These are phyloP conservation scores for Urocitellus parryii DNA, from an alignment of 2,113 vertebrate genomes.

Conservation along the genomic window DNA sequence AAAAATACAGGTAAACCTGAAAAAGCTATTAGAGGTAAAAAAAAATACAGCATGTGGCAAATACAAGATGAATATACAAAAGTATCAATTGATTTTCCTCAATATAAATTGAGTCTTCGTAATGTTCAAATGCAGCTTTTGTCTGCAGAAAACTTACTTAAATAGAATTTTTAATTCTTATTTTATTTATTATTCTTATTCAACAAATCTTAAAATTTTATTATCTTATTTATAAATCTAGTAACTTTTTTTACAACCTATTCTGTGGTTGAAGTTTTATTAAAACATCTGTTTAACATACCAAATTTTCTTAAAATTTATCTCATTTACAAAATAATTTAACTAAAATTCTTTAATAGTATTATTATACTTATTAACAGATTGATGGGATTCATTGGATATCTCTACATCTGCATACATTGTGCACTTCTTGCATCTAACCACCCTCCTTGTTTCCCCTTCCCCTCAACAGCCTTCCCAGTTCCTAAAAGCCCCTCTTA, in stretches of 20 bases:
- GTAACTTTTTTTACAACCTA: not conserved
- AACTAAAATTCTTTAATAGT: not conserved
- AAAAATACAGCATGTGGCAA: not conserved
- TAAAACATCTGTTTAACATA: not conserved
- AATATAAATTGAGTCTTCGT: not conserved
- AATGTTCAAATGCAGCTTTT: not conserved
- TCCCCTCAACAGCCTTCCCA: not conserved
- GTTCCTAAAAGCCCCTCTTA: not conserved
- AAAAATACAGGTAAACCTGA: not conserved
- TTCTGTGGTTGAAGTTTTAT: not conserved
- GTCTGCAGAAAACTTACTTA: not conserved
- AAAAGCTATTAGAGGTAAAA: not conserved
- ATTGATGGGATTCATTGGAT: too few relatives aligned
- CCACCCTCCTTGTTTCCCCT: not conserved
- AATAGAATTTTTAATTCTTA: not conserved
- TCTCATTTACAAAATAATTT: not conserved
- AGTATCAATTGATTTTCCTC: not conserved
- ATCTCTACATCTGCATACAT: too few relatives aligned
- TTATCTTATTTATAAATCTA: not conserved
- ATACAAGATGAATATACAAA: not conserved
- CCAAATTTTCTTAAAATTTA: not conserved
- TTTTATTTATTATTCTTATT: not conserved
- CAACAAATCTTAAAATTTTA: not conserved
- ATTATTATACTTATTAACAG: too few relatives aligned
- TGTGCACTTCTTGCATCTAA: too few relatives aligned